A percentile compares a stretch with the other conserved stretches of the same genome.
phyloP scores from a whole-genome alignment of 2,797 vertebrate genomes.

The Pampus argenteus region DNA sequence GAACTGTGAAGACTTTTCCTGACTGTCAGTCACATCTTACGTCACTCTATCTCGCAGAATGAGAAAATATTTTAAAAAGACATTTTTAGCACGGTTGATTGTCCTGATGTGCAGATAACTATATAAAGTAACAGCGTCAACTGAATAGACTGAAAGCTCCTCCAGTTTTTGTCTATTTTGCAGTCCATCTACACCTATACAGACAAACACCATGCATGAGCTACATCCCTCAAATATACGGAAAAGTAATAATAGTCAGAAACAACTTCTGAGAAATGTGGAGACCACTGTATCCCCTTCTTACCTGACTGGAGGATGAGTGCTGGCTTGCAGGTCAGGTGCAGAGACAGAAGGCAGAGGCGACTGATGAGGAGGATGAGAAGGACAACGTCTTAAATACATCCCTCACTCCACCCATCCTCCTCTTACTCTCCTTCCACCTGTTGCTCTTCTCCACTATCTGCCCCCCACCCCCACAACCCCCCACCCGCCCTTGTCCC shows the following conservation, averaged over 20 bases:
- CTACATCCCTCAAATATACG: background rate
- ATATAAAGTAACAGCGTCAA: background rate
- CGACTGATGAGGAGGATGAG: constrained; percentile 64
- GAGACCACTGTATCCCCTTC: constrained; percentile 19
- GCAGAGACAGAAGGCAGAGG: constrained; percentile 46
- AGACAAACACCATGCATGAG: background rate
- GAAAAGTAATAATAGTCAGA: background rate
- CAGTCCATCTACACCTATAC: background rate
- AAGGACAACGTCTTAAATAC: constrained; percentile 82
- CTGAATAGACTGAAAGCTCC: constrained; percentile 10
- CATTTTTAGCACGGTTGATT: background rate
- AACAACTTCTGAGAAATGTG: background rate
- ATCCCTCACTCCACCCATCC: constrained; percentile 73
- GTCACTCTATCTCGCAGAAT: background rate
- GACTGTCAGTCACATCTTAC: constrained; percentile 28
- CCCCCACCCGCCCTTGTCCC: constrained; percentile 16
- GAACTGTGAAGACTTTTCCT: constrained; percentile 49
- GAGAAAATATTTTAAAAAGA: background rate
- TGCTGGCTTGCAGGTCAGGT: constrained; percentile 58
- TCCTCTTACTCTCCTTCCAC: constrained; percentile 56
- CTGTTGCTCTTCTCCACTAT: constrained; percentile 51
- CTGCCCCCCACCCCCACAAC: constrained; percentile 7
- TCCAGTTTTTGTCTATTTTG: constrained; percentile 7
- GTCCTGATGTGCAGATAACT: background rate
- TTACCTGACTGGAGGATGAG: constrained; percentile 78